phyloP scores from a whole-genome alignment of 2,113 vertebrate genomes.

The Nyctereutes procyonoides region DNA sequence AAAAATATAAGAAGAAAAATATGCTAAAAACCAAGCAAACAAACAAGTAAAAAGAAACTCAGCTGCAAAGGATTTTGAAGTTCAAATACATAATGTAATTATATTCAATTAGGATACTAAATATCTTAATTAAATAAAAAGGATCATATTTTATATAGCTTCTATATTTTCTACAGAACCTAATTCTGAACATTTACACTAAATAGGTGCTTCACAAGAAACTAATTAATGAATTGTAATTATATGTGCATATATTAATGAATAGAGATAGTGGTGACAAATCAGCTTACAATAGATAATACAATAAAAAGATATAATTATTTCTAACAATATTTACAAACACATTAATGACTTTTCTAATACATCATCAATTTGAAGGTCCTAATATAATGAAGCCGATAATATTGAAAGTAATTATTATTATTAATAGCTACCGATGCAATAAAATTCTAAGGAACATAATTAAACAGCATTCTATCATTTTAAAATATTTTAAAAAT shows the following conservation, averaged over 20 bases:
- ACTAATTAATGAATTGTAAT: neutral
- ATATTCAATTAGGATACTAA: neutral
- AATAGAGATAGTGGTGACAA: neutral
- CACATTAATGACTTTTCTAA: neutral
- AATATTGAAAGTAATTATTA: neutral
- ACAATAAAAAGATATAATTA: neutral
- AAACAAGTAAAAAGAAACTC: neutral
- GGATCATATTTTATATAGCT: neutral
- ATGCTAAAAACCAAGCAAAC: neutral
- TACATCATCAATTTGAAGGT: neutral
- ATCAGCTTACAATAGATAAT: neutral
- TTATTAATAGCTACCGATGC: neutral
- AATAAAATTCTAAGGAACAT: constrained; percentile 4
- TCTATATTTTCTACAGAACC: neutral
- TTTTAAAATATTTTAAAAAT: neutral
- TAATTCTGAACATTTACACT: neutral
- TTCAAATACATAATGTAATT: neutral
- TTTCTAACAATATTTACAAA: constrained; percentile 28
- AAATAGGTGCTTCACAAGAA: neutral
- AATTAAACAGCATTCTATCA: neutral
- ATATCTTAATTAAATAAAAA: neutral
- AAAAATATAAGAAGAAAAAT: neutral
- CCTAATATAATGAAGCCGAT: neutral
- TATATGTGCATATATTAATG: neutral
- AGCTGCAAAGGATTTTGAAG: neutral